These are phyloP conservation scores for Megalurothrips usitatus DNA, from an alignment of 2,888 invertebrate species.

Conservation along the genomic window DNA sequence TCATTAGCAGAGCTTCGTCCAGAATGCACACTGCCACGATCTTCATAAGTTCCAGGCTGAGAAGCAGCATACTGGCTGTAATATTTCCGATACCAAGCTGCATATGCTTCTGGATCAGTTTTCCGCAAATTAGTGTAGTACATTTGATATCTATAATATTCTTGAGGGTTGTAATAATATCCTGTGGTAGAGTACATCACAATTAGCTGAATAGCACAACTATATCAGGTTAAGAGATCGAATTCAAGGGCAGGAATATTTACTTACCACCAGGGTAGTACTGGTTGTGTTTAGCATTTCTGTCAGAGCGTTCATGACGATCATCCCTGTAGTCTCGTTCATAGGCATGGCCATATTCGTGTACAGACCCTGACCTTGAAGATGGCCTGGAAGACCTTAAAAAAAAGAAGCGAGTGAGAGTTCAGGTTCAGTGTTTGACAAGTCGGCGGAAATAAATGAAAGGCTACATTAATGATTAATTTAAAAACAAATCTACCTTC, in stretches of 20 bases:
- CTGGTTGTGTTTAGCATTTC: conserved; percentile 39
- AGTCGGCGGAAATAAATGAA: neutral
- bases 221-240: neutral
- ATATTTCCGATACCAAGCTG: conserved; percentile 71
- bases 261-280: conserved; percentile 39
- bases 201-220: conserved; percentile 36
- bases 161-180: conserved; percentile 54
- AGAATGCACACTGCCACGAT: conserved; percentile 74
- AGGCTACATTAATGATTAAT: neutral
- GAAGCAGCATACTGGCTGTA: conserved; percentile 33
- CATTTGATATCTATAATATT: conserved; percentile 54
- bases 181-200: conserved; percentile 39
- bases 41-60: conserved; percentile 50
- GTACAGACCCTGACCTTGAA: conserved; percentile 41
- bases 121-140: conserved; percentile 74
- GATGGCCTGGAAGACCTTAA: conserved; percentile 40
- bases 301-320: conserved; percentile 45
- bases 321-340: conserved; percentile 40
- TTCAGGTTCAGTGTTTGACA: neutral
- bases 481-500: conserved; percentile 28
- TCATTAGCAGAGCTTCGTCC: conserved; percentile 77
- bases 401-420: conserved; percentile 1
- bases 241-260: conserved; percentile 51
- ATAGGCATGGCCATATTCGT: conserved; percentile 37
- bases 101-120: conserved; percentile 73